Evolutionary conservation across 2,797 vertebrate genomes (phyloP).

Genomic region (Apogon hyalosoma): DNA sequence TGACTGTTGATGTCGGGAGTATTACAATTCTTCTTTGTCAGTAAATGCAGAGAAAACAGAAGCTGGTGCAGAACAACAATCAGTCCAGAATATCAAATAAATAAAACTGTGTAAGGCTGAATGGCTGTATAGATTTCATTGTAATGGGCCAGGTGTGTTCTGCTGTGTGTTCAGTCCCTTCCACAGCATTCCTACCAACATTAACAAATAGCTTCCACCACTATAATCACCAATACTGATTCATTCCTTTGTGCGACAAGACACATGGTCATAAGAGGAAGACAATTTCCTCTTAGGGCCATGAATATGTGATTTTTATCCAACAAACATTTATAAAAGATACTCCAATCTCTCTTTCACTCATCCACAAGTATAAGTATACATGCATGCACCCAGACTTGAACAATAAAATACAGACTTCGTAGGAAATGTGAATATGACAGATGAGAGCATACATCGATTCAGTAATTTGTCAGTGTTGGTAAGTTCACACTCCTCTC

Average conservation of each 20-base stretch:
- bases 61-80: constrained; percentile 6
- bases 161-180: constrained; percentile 58
- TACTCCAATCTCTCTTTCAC: constrained; percentile 18
- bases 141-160: neutral
- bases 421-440: constrained; percentile 23
- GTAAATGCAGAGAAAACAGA: constrained; percentile 22
- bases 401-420: constrained; percentile 14
- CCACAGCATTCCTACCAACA: constrained; percentile 32
- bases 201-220: neutral
- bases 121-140: neutral
- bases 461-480: constrained; percentile 26
- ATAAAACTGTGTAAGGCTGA: too few relatives aligned
- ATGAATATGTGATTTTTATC: constrained; percentile 13
- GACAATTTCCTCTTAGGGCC: constrained; percentile 11
- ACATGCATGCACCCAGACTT: constrained; percentile 29
- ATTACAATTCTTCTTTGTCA: constrained; percentile 37
- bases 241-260: neutral
- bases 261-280: constrained; percentile 18
- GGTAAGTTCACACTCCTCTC: constrained; percentile 23
- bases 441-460: constrained; percentile 24
- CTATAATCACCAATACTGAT: constrained; percentile 4
- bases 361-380: constrained; percentile 37
- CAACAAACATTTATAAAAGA: constrained; percentile 40
- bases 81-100: neutral
- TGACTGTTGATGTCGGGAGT: constrained; percentile 9